These are phyloP conservation scores for Lasioglossum figueresi DNA, from an alignment of 2,888 invertebrate species.

Conservation along the genomic window DNA sequence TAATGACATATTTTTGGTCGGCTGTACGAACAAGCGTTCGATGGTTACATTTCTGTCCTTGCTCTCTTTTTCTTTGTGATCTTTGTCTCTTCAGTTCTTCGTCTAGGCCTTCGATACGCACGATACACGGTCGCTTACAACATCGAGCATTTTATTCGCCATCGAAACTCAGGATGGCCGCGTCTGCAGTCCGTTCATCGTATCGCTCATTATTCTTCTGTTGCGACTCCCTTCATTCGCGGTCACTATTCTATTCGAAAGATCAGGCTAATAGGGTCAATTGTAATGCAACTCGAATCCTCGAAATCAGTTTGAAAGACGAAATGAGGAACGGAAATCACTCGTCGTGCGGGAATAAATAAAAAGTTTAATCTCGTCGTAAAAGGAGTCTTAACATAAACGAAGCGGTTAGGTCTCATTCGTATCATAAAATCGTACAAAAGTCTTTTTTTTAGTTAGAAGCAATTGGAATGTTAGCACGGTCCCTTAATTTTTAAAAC, in stretches of 20 bases:
- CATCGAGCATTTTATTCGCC: constrained; percentile 32
- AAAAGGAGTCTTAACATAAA: background rate
- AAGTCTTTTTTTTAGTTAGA: constrained; percentile 10
- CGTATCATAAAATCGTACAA: constrained; percentile 15
- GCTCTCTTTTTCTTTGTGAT: background rate
- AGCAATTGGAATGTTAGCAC: constrained; percentile 3
- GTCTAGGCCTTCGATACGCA: constrained; percentile 12
- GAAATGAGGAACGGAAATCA: background rate
- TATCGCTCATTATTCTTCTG: background rate
- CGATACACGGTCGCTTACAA: constrained; percentile 2
- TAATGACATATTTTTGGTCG: constrained; percentile 38
- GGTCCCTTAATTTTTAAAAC: background rate
- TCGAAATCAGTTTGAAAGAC: background rate
- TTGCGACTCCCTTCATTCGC: background rate
- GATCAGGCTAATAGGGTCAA: background rate
- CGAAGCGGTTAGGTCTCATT: background rate
- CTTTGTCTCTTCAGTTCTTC: constrained; percentile 1
- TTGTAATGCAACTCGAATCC: background rate
- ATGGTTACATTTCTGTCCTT: constrained; percentile 9
- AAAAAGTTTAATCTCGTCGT: constrained; percentile 3
- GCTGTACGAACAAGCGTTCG: constrained; percentile 43
- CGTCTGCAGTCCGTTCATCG: constrained; percentile 52
- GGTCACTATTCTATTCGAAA: background rate
- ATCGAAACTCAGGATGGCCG: constrained; percentile 40
- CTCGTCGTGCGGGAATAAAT: constrained; percentile 9